phyloP scores from a whole-genome alignment of 35 echinoderm and acorn worm species.

The Anneissia japonica region DNA sequence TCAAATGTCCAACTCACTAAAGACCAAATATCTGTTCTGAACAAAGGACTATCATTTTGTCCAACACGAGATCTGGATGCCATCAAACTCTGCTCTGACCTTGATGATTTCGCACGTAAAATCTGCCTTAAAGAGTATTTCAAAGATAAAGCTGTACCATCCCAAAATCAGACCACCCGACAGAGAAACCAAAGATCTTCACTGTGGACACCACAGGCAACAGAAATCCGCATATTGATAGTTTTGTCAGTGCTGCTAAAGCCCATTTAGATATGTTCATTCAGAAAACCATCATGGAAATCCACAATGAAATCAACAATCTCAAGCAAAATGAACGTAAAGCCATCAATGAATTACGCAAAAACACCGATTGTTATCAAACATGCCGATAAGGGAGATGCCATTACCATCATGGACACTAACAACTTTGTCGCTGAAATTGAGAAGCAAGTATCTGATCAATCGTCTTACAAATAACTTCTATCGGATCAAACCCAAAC shows the following conservation, averaged over 20 bases:
- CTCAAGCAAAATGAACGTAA: not conserved
- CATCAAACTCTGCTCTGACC: not conserved
- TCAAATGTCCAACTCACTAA: not conserved
- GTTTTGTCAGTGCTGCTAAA: not conserved
- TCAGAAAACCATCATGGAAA: not conserved
- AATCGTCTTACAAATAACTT: too few species aligned
- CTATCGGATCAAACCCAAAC: too few species aligned
- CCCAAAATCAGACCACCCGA: not conserved
- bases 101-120: not conserved
- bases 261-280: not conserved
- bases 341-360: not conserved
- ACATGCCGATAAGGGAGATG: constrained; percentile 7
- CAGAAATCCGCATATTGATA: not conserved
- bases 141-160: not conserved
- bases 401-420: not conserved
- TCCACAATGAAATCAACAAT: too few species aligned
- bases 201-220: not conserved
- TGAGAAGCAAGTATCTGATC: too few species aligned
- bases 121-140: not conserved
- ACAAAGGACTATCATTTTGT: not conserved
- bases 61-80: not conserved
- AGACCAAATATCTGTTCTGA: not conserved
- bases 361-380: not conserved
- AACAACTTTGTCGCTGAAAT: not conserved
- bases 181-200: not conserved